Base-by-base conservation (phyloP, 37 sponge, comb jelly and placozoan species). In the Haliclona indistincta region DNA sequence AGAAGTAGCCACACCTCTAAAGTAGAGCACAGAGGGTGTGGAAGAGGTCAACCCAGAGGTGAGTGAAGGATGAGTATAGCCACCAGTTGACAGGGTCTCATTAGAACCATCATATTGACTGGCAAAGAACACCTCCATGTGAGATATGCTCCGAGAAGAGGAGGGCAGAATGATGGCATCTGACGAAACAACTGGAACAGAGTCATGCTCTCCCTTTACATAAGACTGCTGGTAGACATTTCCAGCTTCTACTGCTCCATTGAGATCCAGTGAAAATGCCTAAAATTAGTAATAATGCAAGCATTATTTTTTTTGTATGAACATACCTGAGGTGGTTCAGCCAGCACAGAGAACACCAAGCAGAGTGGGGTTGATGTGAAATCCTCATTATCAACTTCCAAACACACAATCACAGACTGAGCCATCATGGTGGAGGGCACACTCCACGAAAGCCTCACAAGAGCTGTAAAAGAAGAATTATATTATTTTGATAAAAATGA, bases 51-150 rank as follows among this genome's bases (percentile, higher is more conserved):
- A 22, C 32, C 33, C 29, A 26, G 71, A 17, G 2, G 70, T 41
- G 29, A 90, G 67, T 5, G 73, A 67, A 1, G 91, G 79, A 36
- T 84, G 73, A 0, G 79, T 35, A 34, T 33, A 25, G 10, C 45
- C 28, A 7, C 41, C 37, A 8, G 76, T n/a, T 29, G 37, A 5
- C 25, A 90, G 44, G 11, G n/a, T 25, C 44, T 90, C 91, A 15
- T 20, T 7, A 23, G 26, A 22, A 19, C 86, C 86, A 76, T 90
- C 86, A 0, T 33, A 29, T 20, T 61, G 64, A 32, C 58, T 40
- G 28, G 60, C 74, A 40, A 90, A 15, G 0, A 13, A 45, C 36
- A 85, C 60, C 4, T 47, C 68, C 91, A 84, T 84, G 74, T 81
- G 77, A 40, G 80, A 39, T 8, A 90, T 61, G 62, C 23, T 42